Evolutionary conservation across 1,140 invertebrate genomes (phyloP).

Genomic region (Scaptodrosophila lebanonensis): DNA sequence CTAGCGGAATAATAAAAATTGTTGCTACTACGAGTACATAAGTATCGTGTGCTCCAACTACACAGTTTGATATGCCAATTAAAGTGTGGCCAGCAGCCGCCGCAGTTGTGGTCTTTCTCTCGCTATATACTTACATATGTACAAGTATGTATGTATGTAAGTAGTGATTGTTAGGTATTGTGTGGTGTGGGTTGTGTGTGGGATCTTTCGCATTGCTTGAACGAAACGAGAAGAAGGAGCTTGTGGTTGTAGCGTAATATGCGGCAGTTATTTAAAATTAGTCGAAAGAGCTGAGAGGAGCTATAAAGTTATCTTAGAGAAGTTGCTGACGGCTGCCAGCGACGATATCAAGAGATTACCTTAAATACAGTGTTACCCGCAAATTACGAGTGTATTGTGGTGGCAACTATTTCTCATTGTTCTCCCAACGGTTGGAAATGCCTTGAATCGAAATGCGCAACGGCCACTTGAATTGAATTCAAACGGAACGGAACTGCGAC

Average conservation of each 20-base stretch:
- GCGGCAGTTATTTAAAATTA: conserved; percentile 68
- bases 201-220: too few species aligned
- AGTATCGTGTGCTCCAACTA: conserved; percentile 49
- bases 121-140: too few species aligned
- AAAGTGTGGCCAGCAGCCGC: conserved; percentile 60
- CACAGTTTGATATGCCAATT: conserved; percentile 69
- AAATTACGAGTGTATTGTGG: too few species aligned
- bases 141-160: conserved; percentile 2
- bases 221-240: too few species aligned
- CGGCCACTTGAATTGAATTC: too few species aligned
- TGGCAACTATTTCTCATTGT: too few species aligned
- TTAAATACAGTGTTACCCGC: too few species aligned
- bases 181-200: conserved; percentile 24
- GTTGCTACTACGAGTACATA: conserved; percentile 22
- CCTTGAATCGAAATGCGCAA: too few species aligned
- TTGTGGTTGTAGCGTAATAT: conserved; percentile 53
- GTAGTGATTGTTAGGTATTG: neutral
- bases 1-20: conserved; percentile 62
- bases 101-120: too few species aligned
- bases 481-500: conserved; percentile 41
- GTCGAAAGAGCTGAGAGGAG: conserved; percentile 34
- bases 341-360: too few species aligned
- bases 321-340: too few species aligned
- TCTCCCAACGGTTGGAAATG: too few species aligned
- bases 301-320: conserved; percentile 14